These are phyloP conservation scores for Sebastes diaconus DNA, from an alignment of 2,797 vertebrate species.

Conservation along the genomic window DNA sequence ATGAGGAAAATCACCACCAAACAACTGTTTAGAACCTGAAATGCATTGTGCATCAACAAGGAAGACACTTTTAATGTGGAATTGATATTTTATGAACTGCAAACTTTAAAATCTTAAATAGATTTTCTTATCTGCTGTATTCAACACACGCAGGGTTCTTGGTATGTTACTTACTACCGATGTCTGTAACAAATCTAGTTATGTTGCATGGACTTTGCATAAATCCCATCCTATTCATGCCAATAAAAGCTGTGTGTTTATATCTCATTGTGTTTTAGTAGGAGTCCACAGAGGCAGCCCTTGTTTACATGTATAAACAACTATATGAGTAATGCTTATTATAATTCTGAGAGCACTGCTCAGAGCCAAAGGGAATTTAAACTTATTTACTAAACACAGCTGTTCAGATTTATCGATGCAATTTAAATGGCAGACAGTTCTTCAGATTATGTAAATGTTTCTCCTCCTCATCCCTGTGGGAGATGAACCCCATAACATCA, in stretches of 20 bases:
- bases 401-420: constrained; percentile 12
- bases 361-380: not conserved
- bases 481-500: constrained; percentile 32
- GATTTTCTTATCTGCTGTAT: too few relatives aligned
- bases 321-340: not conserved
- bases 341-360: constrained; percentile 9
- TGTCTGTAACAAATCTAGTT: not conserved
- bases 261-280: not conserved
- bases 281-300: too few relatives aligned
- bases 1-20: not conserved
- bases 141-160: rapidly evolving
- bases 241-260: not conserved
- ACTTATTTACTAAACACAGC: constrained; percentile 16
- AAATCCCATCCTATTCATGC: not conserved
- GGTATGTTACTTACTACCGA: not conserved
- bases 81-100: too few relatives aligned
- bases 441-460: constrained; percentile 23
- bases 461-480: constrained; percentile 4
- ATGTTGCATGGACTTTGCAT: not conserved
- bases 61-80: too few relatives aligned
- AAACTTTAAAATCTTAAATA: too few relatives aligned
- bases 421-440: not conserved
- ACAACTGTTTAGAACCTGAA: not conserved
- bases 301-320: too few relatives aligned
- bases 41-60: not conserved